Evolutionary conservation across 1,140 invertebrate genomes (phyloP), one percentile per base, ranked within the genome.

Genomic region (Aphelenchoides besseyi): DNA sequence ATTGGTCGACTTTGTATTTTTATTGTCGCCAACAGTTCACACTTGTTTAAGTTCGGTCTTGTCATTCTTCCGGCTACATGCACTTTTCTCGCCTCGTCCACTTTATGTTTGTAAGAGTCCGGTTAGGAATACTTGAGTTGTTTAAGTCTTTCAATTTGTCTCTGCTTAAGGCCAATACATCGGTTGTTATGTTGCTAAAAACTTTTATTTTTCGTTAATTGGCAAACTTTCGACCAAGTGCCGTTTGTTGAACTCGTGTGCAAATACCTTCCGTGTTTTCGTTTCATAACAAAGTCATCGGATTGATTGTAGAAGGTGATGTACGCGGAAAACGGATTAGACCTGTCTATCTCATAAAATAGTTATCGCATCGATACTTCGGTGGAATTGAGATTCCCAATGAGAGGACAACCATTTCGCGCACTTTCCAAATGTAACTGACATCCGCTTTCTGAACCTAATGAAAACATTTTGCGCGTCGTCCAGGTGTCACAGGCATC

Each of bases 61-160:
- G 41, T 48, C 41, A 48, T 48, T 18, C 59, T 61, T 61, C 59
- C 30, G n/a, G 59, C 59, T 61, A 36, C 1, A 18, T 61, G 59
- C 59, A 36, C 2, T 30, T 30, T 61, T 26, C 16, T 26, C n/a
- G 30, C n/a, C n/a, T 16, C n/a, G 59, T 61, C n/a, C 59, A 29
- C n/a, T 61, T 61, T 61, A 18, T 61, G 59, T 36, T 61, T 16
- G 41, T 48, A 48, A 61, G 30, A 61, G 59, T 16, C 26, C 59
- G 59, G 59, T 61, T 61, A n/a, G 30, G 59, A n/a, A 30, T 61
- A 61, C 59, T 61, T 61, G 59, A 61, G 59, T 61, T 61, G 59
- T 61, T 61, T 26, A 61, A 61, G 59, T 36, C n/a, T 30, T 36
- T 61, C n/a, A n/a, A 18, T n/a, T 26, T 48, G 41, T 16, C 12